Evolutionary conservation across 2,888 invertebrate species (phyloP).

Genomic region (Mechanitis mazaeus): DNA sequence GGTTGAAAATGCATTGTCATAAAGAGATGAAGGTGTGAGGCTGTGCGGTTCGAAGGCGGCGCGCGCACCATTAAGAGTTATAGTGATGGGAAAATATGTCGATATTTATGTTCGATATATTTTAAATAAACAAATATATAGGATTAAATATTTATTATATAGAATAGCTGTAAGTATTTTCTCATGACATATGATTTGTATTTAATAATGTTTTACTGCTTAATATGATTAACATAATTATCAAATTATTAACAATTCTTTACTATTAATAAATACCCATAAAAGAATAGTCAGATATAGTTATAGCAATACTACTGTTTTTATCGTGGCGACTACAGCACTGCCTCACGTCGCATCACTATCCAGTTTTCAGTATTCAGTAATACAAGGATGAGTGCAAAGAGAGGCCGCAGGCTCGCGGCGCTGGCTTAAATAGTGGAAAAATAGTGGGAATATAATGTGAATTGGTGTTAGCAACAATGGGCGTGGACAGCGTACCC

Average conservation of each 20-base stretch:
- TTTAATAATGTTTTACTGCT: no score
- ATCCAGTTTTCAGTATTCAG: constrained; percentile 35
- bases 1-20: constrained; percentile 37
- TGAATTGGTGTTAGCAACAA: constrained; percentile 37
- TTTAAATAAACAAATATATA: background rate
- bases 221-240: no score
- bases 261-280: no score
- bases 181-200: no score
- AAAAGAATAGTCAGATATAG: no score
- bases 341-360: constrained; percentile 25
- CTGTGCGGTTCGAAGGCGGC: constrained; percentile 52
- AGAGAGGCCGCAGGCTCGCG: constrained; percentile 42
- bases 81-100: constrained; percentile 42
- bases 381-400: constrained; percentile 45
- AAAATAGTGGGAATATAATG: constrained; percentile 33
- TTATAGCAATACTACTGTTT: no score
- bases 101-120: constrained; percentile 16
- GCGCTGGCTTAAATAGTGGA: constrained; percentile 35
- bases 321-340: background rate
- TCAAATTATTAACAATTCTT: no score
- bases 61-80: constrained; percentile 57
- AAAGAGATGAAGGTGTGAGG: constrained; percentile 49
- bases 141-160: background rate
- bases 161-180: background rate
- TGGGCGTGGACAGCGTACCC: constrained; percentile 64